Evolutionary conservation across 2,113 vertebrate genomes (phyloP), one percentile per base, ranked within the genome.

Genomic region (Callopanchax toddi): DNA sequence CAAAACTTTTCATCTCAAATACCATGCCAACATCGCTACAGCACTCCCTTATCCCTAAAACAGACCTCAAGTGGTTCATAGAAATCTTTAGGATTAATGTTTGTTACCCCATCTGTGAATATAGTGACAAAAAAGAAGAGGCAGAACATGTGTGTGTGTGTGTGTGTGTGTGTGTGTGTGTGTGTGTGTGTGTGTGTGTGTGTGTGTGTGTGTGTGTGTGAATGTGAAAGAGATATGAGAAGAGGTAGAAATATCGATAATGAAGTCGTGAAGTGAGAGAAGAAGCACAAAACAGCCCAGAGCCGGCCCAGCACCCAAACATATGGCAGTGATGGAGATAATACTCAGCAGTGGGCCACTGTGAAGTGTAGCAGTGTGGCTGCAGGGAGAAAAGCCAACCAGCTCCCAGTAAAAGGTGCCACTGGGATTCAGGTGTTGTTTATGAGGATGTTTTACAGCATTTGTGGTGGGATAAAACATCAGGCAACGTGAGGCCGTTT

Each of bases 261-360:
- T 36, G 39, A 11, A 23, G 48, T 60, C 18, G 36, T 23, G 20
- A 60, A 50, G 51, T 16, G 16, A 55, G 37, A 12, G 61, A 54
- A 55, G 32, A 54, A 51, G 51, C 10, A 46, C 22, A 73, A 52
- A 61, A 56, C 59, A 66, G 56, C 62, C 67, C 25, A 49, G 60
- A 71, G 60, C 64, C 4, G 4, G 37, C 22, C 55, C 20, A 45
- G 49, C 44, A 45, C 72, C 23, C 54, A 62, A 52, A 34, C 76
- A 70, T 71, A 74, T 80, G 72, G 77, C 51, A 51, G 63, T 46
- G 72, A 67, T 42, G 43, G 67, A 68, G 63, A 66, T 52, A 74
- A 77, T 67, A 71, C 66, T 20, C 66, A 67, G 46, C 55, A 65
- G 60, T 54, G 60, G 29, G 56, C 40, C 66, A 55, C 20, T 13